A percentile compares a stretch with the other conserved stretches of the same genome.
phyloP scores from a whole-genome alignment of 2,113 vertebrate species.

The Colistium nudipinnis region DNA sequence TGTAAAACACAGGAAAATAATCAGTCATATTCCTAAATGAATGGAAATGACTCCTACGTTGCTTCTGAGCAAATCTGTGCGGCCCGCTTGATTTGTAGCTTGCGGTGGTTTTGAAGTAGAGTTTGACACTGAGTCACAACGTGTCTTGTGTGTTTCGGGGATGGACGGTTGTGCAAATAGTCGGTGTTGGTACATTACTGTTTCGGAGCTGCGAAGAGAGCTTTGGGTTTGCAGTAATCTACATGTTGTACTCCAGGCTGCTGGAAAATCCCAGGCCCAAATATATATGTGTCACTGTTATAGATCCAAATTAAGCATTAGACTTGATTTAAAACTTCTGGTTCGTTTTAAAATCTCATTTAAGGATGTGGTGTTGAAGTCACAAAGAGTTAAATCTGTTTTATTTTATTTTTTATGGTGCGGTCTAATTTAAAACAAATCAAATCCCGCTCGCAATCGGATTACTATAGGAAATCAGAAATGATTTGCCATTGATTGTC shows the following conservation, averaged over 20 bases:
- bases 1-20: background rate
- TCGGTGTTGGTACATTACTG: background rate
- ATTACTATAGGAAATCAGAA: too few relatives aligned
- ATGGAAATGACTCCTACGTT: background rate
- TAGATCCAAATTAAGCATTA: slow-evolving; percentile 24
- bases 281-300: slow-evolving; percentile 20
- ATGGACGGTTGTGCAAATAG: background rate
- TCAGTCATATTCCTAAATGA: background rate
- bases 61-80: background rate
- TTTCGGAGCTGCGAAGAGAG: slow-evolving; percentile 30
- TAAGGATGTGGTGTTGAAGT: too few relatives aligned
- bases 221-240: slow-evolving; percentile 7
- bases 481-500: too few relatives aligned
- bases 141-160: slow-evolving; percentile 7
- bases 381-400: too few relatives aligned
- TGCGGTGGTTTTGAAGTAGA: too few relatives aligned
- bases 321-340: slow-evolving; percentile 13
- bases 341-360: slow-evolving; percentile 11
- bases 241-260: background rate
- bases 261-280: slow-evolving; percentile 18
- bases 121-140: background rate
- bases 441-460: too few relatives aligned
- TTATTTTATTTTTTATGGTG: too few relatives aligned
- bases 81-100: background rate
- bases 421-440: too few relatives aligned